These are phyloP conservation scores for Agrotis exclamationis DNA, from an alignment of 2,888 invertebrate species.

Conservation along the genomic window DNA sequence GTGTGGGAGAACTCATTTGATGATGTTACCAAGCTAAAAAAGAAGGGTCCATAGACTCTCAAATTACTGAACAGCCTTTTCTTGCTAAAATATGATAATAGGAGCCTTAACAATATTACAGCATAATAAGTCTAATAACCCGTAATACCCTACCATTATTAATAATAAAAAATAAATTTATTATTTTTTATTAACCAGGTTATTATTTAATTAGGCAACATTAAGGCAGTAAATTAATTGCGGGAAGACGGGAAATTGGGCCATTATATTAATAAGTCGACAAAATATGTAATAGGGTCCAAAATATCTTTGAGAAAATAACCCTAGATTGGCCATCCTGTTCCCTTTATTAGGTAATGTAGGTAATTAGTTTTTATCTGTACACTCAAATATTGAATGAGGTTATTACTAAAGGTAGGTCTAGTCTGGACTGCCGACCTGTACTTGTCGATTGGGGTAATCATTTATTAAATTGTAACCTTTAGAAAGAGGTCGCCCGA, in stretches of 20 bases:
- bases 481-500: too few species aligned
- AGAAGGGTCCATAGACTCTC: slow-evolving; percentile 6
- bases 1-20: too few species aligned
- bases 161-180: slow-evolving; percentile 43
- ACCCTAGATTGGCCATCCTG: slow-evolving; percentile 28
- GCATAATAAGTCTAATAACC: slow-evolving; percentile 16
- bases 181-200: slow-evolving; percentile 43
- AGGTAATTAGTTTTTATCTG: slow-evolving; percentile 47
- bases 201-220: slow-evolving; percentile 56
- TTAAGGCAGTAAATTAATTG: slow-evolving; percentile 54
- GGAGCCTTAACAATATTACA: slow-evolving; percentile 17
- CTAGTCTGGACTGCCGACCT: too few species aligned
- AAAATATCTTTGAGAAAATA: slow-evolving; percentile 17
- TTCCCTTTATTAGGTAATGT: slow-evolving; percentile 26
- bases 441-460: too few species aligned
- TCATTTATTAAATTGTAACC: too few species aligned
- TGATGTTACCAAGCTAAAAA: too few species aligned
- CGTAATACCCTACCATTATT: slow-evolving; percentile 28
- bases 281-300: slow-evolving; percentile 54
- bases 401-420: slow-evolving; percentile 6
- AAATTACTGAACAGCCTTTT: slow-evolving; percentile 14
- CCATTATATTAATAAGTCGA: slow-evolving; percentile 22
- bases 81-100: slow-evolving; percentile 44
- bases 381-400: slow-evolving; percentile 11
- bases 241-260: slow-evolving; percentile 32